Conservation (phyloP, 2,797 vertebrate species). For the Botia kubotai region DNA sequence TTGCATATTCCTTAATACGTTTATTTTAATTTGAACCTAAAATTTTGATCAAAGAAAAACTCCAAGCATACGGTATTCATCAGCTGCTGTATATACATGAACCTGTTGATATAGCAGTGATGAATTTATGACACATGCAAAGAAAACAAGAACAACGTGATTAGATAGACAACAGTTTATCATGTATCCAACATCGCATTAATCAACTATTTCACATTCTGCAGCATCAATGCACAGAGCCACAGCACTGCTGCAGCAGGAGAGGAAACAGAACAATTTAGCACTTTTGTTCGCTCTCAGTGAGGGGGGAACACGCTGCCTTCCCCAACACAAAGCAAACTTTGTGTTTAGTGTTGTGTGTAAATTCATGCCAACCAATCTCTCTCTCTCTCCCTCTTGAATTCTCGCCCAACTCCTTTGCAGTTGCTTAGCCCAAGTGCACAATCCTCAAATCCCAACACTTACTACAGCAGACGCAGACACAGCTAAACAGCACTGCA, state of each 20-base stretch:
- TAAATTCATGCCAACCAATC: slow-evolving; percentile 75
- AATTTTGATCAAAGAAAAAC: background rate
- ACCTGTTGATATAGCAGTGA: slow-evolving; percentile 54
- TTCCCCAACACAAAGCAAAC: slow-evolving; percentile 78
- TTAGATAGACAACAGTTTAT: slow-evolving; percentile 10
- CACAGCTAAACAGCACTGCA: slow-evolving; percentile 84
- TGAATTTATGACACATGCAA: background rate
- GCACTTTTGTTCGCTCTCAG: slow-evolving; percentile 66
- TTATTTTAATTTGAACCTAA: background rate
- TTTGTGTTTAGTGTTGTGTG: slow-evolving; percentile 77
- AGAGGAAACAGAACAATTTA: slow-evolving; percentile 62
- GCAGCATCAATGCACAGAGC: slow-evolving; percentile 49
- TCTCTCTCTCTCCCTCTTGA: slow-evolving; percentile 61
- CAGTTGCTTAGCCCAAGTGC: slow-evolving; percentile 40
- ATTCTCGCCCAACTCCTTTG: slow-evolving; percentile 46
- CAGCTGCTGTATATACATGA: background rate
- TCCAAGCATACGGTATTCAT: background rate
- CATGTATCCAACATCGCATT: slow-evolving; percentile 20
- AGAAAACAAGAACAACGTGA: background rate
- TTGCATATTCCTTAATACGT: background rate
- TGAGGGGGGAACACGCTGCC: slow-evolving; percentile 57
- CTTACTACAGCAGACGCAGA: slow-evolving; percentile 83
- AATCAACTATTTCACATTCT: slow-evolving; percentile 23
- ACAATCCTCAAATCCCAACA: slow-evolving; percentile 60
- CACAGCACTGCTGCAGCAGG: slow-evolving; percentile 48